Conservation (phyloP, 2,888 invertebrate species). For the Harpalus rubripes region DNA sequence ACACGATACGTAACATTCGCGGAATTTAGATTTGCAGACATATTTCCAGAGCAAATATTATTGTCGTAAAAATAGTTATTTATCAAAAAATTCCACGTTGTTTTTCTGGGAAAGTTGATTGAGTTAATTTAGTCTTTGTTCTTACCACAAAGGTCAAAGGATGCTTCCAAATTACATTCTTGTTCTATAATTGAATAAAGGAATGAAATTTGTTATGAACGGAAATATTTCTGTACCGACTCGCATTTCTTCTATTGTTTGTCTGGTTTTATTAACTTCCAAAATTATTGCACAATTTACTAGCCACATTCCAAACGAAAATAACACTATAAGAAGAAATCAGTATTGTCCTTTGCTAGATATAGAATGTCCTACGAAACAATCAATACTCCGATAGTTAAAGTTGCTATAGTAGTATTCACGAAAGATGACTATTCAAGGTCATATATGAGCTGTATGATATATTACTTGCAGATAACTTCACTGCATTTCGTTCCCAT, state of each 20-base stretch:
- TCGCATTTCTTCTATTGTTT: background rate
- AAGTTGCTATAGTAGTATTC: too few relatives aligned
- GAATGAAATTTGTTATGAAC: constrained; percentile 22
- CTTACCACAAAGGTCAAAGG: constrained; percentile 59
- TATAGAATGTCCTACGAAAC: background rate
- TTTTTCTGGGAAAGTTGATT: constrained; percentile 2
- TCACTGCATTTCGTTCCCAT: too few relatives aligned
- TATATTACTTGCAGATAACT: too few relatives aligned
- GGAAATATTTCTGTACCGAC: background rate
- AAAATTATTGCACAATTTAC: background rate
- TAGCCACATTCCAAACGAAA: background rate
- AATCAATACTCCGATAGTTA: background rate
- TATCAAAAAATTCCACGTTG: background rate
- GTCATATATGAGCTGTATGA: too few relatives aligned
- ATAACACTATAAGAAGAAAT: background rate
- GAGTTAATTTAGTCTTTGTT: constrained; percentile 62
- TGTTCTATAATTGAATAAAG: constrained; percentile 60
- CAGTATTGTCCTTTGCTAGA: background rate
- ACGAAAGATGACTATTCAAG: too few relatives aligned
- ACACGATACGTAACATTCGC: background rate
- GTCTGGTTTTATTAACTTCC: background rate
- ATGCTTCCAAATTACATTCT: constrained; percentile 64
- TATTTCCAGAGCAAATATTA: background rate
- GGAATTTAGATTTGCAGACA: constrained; percentile 12
- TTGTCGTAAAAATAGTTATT: constrained; percentile 1